Percentiles rank a stretch among this genome's conserved stretches.
Evolutionary conservation across 2,888 invertebrate species (phyloP).

Genomic region (Seira sanloemensis): DNA sequence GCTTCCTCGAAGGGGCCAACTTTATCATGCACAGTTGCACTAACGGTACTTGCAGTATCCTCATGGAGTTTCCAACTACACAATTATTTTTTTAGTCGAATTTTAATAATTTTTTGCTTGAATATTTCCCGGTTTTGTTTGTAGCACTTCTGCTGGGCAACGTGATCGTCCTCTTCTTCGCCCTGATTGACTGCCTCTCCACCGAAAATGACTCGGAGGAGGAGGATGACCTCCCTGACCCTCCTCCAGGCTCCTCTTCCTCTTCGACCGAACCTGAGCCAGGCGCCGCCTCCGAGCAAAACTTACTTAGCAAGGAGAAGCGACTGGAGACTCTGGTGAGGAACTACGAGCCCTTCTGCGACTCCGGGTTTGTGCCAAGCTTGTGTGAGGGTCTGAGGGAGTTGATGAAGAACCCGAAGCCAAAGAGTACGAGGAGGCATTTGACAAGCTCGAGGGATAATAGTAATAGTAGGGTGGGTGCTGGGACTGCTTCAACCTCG

Average conservation of each 20-base stretch:
- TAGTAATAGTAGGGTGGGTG: background rate
- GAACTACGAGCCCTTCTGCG: constrained; percentile 57
- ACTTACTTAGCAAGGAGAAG: background rate
- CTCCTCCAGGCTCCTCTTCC: too few relatives aligned
- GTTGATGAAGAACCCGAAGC: constrained; percentile 67
- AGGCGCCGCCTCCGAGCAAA: background rate
- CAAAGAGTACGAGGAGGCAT: constrained; percentile 28
- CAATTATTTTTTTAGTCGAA: background rate
- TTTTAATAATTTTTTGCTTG: background rate
- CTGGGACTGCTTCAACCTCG: constrained; percentile 22
- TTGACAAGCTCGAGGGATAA: constrained; percentile 47
- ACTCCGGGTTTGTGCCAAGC: constrained; percentile 64
- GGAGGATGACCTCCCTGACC: constrained; percentile 4
- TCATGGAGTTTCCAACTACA: background rate
- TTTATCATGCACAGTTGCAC: constrained; percentile 87
- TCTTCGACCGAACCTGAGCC: background rate
- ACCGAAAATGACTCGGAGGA: constrained; percentile 43
- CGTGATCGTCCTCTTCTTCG: constrained; percentile 64
- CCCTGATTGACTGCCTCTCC: constrained; percentile 65
- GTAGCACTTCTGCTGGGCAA: constrained; percentile 67
- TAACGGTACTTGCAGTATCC: constrained; percentile 77
- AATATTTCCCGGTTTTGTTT: background rate
- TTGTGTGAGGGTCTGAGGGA: constrained; percentile 72
- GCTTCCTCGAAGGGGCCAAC: constrained; percentile 78
- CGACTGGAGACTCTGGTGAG: background rate